These are phyloP conservation scores for Uloborus diversus DNA, from an alignment of 1,140 invertebrate genomes.

Conservation along the genomic window DNA sequence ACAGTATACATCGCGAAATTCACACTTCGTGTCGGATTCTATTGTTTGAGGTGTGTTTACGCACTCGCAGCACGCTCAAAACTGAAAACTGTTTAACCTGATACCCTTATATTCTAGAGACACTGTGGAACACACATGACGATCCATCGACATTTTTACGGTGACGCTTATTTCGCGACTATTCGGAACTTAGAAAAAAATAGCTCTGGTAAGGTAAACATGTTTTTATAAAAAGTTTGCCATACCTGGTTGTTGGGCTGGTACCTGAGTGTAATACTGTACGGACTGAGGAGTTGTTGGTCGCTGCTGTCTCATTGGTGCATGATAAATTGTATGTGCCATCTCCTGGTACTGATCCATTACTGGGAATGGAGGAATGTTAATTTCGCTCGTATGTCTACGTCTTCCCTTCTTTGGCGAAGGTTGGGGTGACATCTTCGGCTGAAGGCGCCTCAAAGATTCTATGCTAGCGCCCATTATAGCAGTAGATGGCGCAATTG, in stretches of 20 bases:
- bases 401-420: slow-evolving; percentile 44
- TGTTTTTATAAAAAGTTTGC: no score
- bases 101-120: no score
- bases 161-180: no score
- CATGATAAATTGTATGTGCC: slow-evolving; percentile 11
- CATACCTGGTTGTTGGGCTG: background rate
- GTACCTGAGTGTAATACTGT: slow-evolving; percentile 1
- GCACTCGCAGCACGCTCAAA: no score
- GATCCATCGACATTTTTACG: no score
- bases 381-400: slow-evolving; percentile 61
- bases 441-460: slow-evolving; percentile 23
- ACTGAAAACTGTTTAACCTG: no score
- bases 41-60: no score
- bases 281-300: background rate
- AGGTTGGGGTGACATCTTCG: slow-evolving; percentile 26
- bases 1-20: no score
- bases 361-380: slow-evolving; percentile 67
- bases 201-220: no score
- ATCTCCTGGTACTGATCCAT: slow-evolving; percentile 59
- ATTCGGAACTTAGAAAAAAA: no score
- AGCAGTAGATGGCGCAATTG: slow-evolving; percentile 14
- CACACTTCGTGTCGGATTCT: no score
- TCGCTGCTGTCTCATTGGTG: slow-evolving; percentile 4
- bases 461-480: slow-evolving; percentile 25
- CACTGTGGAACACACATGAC: no score